phyloP scores from a whole-genome alignment of 2,888 invertebrate genomes.

The Drosophila gaucha region DNA sequence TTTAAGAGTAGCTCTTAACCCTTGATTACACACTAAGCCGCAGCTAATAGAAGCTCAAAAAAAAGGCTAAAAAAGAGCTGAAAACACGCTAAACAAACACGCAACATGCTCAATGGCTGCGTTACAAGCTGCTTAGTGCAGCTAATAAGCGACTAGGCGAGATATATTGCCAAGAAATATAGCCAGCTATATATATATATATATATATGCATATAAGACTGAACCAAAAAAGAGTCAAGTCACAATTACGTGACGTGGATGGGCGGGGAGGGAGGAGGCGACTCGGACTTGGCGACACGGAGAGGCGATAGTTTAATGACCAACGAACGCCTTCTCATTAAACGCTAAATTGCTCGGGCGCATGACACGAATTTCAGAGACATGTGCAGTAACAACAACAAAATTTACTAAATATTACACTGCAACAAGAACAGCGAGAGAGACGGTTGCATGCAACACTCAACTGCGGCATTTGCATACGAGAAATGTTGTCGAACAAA shows the following conservation, averaged over 20 bases:
- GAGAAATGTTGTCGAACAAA: constrained; percentile 74
- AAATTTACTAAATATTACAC: constrained; percentile 58
- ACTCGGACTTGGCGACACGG: constrained; percentile 1
- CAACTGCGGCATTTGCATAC: constrained; percentile 59
- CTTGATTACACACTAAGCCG: constrained; percentile 55
- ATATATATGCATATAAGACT: neutral
- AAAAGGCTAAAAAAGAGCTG: constrained; percentile 18
- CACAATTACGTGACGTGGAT: constrained; percentile 57
- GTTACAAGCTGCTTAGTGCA: constrained; percentile 65
- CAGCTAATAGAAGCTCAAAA: constrained; percentile 30
- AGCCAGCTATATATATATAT: neutral
- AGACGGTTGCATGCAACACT: constrained; percentile 66
- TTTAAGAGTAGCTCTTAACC: constrained; percentile 42
- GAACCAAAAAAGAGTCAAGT: constrained; percentile 55
- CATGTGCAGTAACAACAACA: constrained; percentile 16
- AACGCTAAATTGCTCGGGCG: constrained; percentile 76
- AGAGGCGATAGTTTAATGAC: constrained; percentile 67
- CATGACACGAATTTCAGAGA: constrained; percentile 70
- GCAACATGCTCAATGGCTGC: constrained; percentile 54
- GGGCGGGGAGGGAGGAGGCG: neutral
- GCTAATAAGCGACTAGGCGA: constrained; percentile 59
- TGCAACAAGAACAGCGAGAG: constrained; percentile 21
- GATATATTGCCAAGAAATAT: constrained; percentile 46
- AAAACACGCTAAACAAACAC: constrained; percentile 64
- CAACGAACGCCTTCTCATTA: constrained; percentile 80